A percentile compares a stretch with the other conserved stretches of the same genome.
phyloP scores from a whole-genome alignment of 2,888 invertebrate genomes.

The Lasius platythorax region DNA sequence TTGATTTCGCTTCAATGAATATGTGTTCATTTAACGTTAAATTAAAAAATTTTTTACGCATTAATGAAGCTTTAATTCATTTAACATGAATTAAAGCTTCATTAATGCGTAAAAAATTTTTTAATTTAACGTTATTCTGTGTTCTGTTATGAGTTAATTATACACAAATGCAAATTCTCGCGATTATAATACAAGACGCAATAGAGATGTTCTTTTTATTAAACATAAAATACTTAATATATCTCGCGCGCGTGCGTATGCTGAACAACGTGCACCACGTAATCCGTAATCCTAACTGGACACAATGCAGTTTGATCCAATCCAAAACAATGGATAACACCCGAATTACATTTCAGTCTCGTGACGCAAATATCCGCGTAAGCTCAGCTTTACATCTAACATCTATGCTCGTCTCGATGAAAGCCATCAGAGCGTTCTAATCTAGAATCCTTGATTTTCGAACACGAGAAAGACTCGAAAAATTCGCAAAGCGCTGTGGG shows the following conservation, averaged over 20 bases:
- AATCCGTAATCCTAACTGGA: constrained; percentile 32
- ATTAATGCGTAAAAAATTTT: background rate
- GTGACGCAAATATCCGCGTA: constrained; percentile 40
- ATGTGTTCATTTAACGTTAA: constrained; percentile 9
- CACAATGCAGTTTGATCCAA: constrained; percentile 41
- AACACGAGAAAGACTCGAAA: background rate
- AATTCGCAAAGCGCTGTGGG: background rate
- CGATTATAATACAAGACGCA: background rate
- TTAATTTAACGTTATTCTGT: background rate
- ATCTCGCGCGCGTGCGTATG: background rate
- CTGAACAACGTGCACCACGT: background rate
- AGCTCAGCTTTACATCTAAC: constrained; percentile 34
- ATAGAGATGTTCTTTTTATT: background rate
- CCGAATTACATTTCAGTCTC: constrained; percentile 35
- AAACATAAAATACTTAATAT: background rate
- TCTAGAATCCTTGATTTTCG: constrained; percentile 29
- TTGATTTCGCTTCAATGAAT: background rate
- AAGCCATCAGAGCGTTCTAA: background rate
- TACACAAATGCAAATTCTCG: background rate
- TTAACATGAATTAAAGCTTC: constrained; percentile 6
- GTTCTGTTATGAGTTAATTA: background rate
- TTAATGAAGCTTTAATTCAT: constrained; percentile 7
- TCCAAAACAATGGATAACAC: constrained; percentile 52
- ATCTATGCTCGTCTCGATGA: constrained; percentile 4
- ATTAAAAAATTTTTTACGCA: constrained; percentile 1